phyloP scores from a whole-genome alignment of 1,140 invertebrate genomes.

The Cherax destructor region DNA sequence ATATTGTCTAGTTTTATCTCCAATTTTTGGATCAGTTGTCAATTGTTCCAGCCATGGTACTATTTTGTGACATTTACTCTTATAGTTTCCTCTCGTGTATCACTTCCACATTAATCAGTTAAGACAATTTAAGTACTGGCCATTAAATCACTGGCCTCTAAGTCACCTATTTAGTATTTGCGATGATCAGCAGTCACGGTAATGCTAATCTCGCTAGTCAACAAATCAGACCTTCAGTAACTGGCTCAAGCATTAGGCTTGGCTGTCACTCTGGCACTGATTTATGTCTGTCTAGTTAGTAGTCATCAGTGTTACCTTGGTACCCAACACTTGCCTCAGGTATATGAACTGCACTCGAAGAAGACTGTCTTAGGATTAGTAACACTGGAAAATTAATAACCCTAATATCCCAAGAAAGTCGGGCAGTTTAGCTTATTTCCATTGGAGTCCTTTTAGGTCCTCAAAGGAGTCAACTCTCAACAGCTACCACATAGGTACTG shows the following conservation, averaged over 20 bases:
- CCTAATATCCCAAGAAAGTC: too few species aligned
- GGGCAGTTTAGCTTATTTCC: too few species aligned
- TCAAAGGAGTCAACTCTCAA: not conserved
- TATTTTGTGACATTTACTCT: not conserved
- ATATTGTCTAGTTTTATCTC: too few species aligned
- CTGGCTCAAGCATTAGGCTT: not conserved
- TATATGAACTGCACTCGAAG: not conserved
- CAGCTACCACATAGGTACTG: too few species aligned
- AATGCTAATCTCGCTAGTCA: not conserved
- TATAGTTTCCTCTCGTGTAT: not conserved
- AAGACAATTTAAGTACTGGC: not conserved
- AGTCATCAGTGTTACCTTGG: not conserved
- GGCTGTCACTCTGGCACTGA: not conserved
- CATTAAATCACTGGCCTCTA: constrained; percentile 1
- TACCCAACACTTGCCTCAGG: not conserved
- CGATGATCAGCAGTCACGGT: not conserved
- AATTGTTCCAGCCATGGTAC: too few species aligned
- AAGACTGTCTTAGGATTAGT: too few species aligned
- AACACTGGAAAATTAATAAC: too few species aligned
- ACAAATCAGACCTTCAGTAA: too few species aligned
- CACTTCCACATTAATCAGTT: not conserved
- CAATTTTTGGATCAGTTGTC: too few species aligned
- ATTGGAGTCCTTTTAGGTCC: too few species aligned
- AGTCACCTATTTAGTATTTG: not conserved
- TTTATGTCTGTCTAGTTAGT: not conserved